Percentiles rank a stretch among this genome's conserved stretches.
Conservation (phyloP, 2,797 vertebrate genomes). For the Crenichthys baileyi region DNA sequence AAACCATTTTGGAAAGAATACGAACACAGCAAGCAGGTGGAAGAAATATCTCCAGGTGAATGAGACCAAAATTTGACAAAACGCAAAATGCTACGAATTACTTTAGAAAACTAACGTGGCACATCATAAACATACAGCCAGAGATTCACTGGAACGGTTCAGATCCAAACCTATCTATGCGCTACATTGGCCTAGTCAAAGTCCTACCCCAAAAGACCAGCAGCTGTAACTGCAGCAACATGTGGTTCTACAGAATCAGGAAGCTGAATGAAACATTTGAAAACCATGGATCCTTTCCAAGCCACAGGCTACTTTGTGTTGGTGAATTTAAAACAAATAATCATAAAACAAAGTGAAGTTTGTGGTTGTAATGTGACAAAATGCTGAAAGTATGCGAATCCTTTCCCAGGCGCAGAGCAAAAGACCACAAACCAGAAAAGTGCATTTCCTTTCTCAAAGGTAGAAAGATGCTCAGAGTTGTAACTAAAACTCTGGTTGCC, state of each 20-base stretch:
- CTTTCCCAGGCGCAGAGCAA: background rate
- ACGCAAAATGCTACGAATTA: no score
- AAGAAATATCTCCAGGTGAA: no score
- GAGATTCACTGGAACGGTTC: background rate
- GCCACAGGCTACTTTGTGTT: no score
- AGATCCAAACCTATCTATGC: background rate
- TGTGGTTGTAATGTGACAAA: background rate
- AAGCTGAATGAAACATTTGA: background rate
- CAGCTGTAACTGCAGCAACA: background rate
- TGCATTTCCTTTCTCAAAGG: background rate
- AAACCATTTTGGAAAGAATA: background rate
- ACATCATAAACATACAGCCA: background rate
- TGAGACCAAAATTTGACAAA: no score
- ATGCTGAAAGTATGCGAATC: background rate
- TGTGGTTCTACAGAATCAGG: background rate
- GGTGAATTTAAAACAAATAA: background rate
- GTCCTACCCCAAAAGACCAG: background rate
- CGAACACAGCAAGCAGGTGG: background rate
- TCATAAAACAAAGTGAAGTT: background rate
- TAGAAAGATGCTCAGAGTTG: background rate
- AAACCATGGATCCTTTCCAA: background rate
- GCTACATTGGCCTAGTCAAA: background rate
- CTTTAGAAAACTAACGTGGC: no score
- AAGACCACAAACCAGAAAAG: background rate
- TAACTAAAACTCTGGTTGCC: background rate